phyloP scores from a whole-genome alignment of 2,113 vertebrate species.

The Vimba vimba region DNA sequence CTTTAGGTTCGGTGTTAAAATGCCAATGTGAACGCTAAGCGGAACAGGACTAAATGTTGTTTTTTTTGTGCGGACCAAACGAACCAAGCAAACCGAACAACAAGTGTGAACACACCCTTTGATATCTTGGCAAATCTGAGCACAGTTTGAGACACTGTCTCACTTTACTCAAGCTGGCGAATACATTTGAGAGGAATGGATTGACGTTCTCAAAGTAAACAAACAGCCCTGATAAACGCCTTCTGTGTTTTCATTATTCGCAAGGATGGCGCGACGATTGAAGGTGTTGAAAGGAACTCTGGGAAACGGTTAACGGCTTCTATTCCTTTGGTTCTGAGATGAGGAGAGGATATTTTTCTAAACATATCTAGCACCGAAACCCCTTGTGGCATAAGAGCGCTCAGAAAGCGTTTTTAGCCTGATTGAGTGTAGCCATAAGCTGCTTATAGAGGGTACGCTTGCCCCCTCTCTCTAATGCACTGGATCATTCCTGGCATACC shows the following conservation, averaged over 20 bases:
- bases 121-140: too few species aligned
- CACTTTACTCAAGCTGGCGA: background rate
- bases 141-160: background rate
- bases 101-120: too few species aligned
- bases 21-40: too few species aligned
- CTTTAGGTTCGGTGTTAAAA: too few species aligned
- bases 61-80: too few species aligned
- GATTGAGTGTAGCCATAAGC: conserved; percentile 64
- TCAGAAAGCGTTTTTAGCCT: conserved; percentile 52
- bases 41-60: too few species aligned
- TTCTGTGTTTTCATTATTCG: background rate
- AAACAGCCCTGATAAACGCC: background rate
- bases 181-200: background rate
- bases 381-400: conserved; percentile 26
- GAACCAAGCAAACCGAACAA: too few species aligned
- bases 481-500: conserved; percentile 75
- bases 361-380: conserved; percentile 8
- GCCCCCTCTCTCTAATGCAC: conserved; percentile 71
- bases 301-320: background rate
- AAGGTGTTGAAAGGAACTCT: conserved; percentile 9
- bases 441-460: conserved; percentile 73
- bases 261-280: background rate
- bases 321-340: background rate
- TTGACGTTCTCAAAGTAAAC: background rate
- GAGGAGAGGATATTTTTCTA: conserved; percentile 8